Conservation (phyloP, 1,140 invertebrate species). For the Psix sp. region DNA sequence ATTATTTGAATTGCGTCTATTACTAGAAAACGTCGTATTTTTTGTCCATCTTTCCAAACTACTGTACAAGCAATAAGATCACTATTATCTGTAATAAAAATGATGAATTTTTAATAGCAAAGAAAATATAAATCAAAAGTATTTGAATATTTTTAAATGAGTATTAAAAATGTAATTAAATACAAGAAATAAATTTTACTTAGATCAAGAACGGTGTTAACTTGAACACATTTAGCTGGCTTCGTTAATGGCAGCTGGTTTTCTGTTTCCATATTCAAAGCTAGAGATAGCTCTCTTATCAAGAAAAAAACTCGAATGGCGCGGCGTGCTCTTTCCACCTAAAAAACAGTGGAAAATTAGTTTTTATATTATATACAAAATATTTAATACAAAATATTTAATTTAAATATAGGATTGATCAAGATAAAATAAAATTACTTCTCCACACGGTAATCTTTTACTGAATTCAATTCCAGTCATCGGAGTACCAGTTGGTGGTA, state of each 20-base stretch:
- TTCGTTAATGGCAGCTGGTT: conserved; percentile 94
- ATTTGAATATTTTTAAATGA: neutral
- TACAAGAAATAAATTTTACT: conserved; percentile 81
- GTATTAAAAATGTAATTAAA: neutral
- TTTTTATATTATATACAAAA: no score
- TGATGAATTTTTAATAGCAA: no score
- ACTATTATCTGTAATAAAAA: conserved; percentile 95
- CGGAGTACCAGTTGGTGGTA: conserved; percentile 97
- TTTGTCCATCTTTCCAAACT: conserved; percentile 90
- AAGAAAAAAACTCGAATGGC: conserved; percentile 97
- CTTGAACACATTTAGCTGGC: conserved; percentile 90
- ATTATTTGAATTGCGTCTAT: conserved; percentile 97
- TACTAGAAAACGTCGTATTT: conserved; percentile 94
- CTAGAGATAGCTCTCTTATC: conserved; percentile 89
- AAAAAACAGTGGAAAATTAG: conserved; percentile 43
- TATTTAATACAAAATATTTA: conserved; percentile 1
- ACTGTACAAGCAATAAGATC: conserved; percentile 98
- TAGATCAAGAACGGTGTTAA: conserved; percentile 94
- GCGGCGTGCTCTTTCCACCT: conserved; percentile 94
- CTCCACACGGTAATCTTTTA: conserved; percentile 96
- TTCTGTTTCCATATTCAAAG: conserved; percentile 89
- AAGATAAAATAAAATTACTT: conserved; percentile 78
- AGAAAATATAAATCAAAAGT: conserved; percentile 1
- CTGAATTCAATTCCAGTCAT: conserved; percentile 97
- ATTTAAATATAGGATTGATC: neutral